Evolutionary conservation across 37 sponge, comb jelly and placozoan species (phyloP).

Genomic region (Tethya wilhelma): DNA sequence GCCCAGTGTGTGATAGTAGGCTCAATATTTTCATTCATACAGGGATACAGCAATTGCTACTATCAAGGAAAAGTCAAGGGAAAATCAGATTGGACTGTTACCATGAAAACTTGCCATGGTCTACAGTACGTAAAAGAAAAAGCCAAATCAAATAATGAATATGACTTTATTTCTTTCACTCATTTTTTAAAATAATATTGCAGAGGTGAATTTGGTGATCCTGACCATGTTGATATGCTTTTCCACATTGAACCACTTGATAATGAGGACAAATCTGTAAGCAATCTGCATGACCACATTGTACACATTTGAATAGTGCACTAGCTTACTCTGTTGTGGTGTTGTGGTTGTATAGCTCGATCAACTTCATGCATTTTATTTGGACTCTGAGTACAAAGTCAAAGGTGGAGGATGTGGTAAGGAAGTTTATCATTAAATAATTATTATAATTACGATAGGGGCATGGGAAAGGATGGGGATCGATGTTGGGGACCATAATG

Average conservation of each 20-base stretch:
- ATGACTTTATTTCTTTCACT: neutral
- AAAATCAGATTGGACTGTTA: constrained; percentile 58
- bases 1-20: neutral
- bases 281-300: too few relatives aligned
- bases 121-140: constrained; percentile 44
- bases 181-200: neutral
- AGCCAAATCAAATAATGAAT: neutral
- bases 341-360: neutral
- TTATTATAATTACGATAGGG: too few relatives aligned
- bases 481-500: too few relatives aligned
- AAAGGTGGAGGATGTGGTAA: too few relatives aligned
- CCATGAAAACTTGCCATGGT: constrained; percentile 69
- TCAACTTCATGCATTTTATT: neutral
- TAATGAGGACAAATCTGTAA: neutral
- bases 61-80: constrained; percentile 73
- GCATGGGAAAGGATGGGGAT: too few relatives aligned
- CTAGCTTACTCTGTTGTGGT: too few relatives aligned
- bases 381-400: neutral
- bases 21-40: neutral
- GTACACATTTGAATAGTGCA: neutral
- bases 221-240: neutral
- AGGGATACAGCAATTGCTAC: constrained; percentile 67
- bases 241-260: constrained; percentile 67
- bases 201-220: constrained; percentile 72
- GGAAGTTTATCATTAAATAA: too few relatives aligned